These are phyloP conservation scores for Premnoplex brunnescens DNA, from an alignment of 2,797 vertebrate species.

Conservation along the genomic window DNA sequence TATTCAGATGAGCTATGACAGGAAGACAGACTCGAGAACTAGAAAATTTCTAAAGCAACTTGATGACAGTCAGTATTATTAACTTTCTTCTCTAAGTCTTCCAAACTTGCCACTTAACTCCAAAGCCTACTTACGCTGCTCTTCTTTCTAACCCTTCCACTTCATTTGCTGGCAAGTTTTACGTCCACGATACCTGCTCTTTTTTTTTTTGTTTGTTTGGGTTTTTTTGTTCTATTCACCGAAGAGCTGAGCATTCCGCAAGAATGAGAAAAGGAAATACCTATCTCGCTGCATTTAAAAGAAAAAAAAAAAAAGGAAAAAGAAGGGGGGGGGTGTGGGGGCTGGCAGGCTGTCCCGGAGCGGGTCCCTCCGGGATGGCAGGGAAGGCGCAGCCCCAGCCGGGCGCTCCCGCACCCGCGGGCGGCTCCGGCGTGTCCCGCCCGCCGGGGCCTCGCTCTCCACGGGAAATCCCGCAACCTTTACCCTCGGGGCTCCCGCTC, in stretches of 20 bases:
- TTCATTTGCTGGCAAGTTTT: neutral
- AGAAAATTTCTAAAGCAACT: neutral
- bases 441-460: neutral
- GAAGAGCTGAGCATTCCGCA: neutral
- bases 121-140: neutral
- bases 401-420: neutral
- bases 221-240: neutral
- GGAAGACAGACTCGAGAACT: neutral
- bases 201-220: too few relatives aligned
- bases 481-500: neutral
- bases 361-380: neutral
- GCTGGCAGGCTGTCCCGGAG: neutral
- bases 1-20: neutral
- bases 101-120: neutral
- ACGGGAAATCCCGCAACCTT: too few relatives aligned
- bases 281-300: accelerated
- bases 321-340: neutral
- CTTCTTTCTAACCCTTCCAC: neutral
- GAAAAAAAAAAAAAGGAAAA: neutral
- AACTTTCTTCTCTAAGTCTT: neutral
- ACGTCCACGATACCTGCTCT: neutral
- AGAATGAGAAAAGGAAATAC: neutral
- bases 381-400: neutral
- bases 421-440: neutral
- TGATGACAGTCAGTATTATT: neutral